Evolutionary conservation across 2,797 vertebrate genomes (phyloP).

Genomic region (Sebastes minor): DNA sequence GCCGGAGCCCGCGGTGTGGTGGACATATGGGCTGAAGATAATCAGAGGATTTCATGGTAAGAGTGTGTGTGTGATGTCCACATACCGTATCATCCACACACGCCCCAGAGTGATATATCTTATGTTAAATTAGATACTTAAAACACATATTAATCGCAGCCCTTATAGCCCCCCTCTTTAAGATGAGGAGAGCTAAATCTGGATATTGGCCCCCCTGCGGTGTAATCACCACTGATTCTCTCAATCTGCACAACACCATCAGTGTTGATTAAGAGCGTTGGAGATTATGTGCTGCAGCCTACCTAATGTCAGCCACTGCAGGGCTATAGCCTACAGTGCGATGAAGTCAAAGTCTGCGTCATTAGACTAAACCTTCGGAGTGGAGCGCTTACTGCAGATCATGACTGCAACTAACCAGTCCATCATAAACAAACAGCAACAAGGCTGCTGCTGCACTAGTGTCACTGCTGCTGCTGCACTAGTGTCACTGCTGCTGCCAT

Average conservation of each 20-base stretch:
- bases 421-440: background rate
- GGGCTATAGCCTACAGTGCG: conserved; percentile 4
- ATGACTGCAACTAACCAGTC: background rate
- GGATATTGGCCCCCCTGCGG: conserved; percentile 26
- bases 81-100: conserved; percentile 20
- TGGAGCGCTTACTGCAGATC: conserved; percentile 4
- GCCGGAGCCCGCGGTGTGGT: conserved; percentile 86
- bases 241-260: conserved; percentile 34
- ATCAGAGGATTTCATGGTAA: conserved; percentile 93
- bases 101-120: conserved; percentile 37
- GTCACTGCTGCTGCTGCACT: background rate
- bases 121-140: conserved; percentile 68
- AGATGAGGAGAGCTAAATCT: conserved; percentile 46
- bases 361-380: conserved; percentile 30
- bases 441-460: background rate
- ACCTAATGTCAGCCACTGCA: conserved; percentile 33
- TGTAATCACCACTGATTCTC: conserved; percentile 41
- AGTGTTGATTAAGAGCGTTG: conserved; percentile 55
- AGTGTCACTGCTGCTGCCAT: background rate
- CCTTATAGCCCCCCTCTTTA: conserved; percentile 5
- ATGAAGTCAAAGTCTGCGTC: conserved; percentile 39
- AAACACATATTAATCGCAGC: conserved; percentile 54
- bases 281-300: conserved; percentile 46
- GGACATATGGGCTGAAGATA: conserved; percentile 90
- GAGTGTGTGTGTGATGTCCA: conserved; percentile 48